Base-by-base conservation (phyloP, 2,113 vertebrate genomes). In the Brachionichthys hirsutus region DNA sequence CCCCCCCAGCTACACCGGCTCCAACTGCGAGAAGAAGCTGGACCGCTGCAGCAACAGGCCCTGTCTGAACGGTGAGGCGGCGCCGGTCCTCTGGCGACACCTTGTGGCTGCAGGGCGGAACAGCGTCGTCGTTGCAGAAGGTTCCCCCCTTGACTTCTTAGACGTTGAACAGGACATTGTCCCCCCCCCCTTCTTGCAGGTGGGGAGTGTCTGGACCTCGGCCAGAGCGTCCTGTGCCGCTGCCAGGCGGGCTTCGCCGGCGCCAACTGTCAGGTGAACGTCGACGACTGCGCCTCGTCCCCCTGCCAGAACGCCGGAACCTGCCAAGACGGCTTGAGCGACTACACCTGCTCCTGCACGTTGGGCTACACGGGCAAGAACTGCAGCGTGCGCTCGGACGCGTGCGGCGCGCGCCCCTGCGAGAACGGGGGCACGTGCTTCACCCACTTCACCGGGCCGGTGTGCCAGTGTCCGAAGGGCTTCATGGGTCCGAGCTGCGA, bases 231-330 rank as follows among this genome's bases (percentile, higher is more conserved):
- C 3, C 90, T 97, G 0, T 99, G 97, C 18, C 90, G 94, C 1
- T 99, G 97, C 74, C 92, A 89, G 67, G 90, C 92, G 0, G 95
- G 94, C 56, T 98, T 92, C 62, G 93, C 93, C 0, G 96, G 97
- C 0, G 69, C 93, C n/a, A 93, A 96, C 84, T 98, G 97, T 16
- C 93, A 95, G 58, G 88, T 93, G 6, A 93, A 95, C 83, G 84
- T 96, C 48, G 95, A 94, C 2, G 90, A 96, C 75, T 99, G 97
- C 4, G 93, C 94, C 69, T 93, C 93, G 16, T 92, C 81, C 35
- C 97, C 95, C 8, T 98, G 97, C 54, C 89, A 94, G 70, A 98
- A 98, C 0, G 94, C 95, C 0, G 97, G 95, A 4, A 97, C 93
- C 12, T 98, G 97, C 71, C 93, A 93, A 70, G 96, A 95, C 0